Base-by-base conservation (phyloP, 1,140 invertebrate species). In the Stegodyphus mimosarum region DNA sequence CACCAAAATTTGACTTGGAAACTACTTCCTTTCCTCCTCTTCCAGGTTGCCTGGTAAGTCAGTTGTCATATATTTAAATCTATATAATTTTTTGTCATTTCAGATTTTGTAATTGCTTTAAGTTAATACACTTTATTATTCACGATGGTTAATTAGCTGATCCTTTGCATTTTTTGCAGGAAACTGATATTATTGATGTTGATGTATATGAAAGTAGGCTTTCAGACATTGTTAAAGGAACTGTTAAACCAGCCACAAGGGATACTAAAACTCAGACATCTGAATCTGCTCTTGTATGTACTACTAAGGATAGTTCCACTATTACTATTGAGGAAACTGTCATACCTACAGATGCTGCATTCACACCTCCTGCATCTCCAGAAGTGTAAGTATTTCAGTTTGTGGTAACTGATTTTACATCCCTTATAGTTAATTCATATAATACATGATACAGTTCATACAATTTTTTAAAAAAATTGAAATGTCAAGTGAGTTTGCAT, bases 151-250 rank as follows among this genome's bases (percentile, higher is more conserved):
- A 33, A 33, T 33, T 33, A 33, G 33, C 33, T 33, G 33, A 33
- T 33, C 33, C 33, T 33, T 33, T 33, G 33, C 33, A 3, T 69
- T 9, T 18, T 81, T 33, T 50, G n/a, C 48, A 88, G 87, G 87
- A 88, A 15, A 50, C 70, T 33, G 70, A 63, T 15, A 51, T 51
- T 18, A 49, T 63, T 48, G 87, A 87, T 50, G 88, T 86, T 86
- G 90, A 91, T 52, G 87, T 88, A 18, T 89, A 89, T 88, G 90
- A 90, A 86, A 91, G 88, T 86, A 89, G 95, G 89, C 90, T 96
- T 87, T 94, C 95, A 6, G 95, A 96, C 90, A 95, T 96, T 53
- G 95, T 96, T 33, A 95, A 95, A 89, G 94, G 94, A 83, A 94
- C 93, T 53, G 93, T 93, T 33, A 94, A 94, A 87, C 90, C 89